Percentiles rank a stretch among this genome's conserved stretches.
phyloP scores from a whole-genome alignment of 2,888 invertebrate species.

The Mycogona germanica region DNA sequence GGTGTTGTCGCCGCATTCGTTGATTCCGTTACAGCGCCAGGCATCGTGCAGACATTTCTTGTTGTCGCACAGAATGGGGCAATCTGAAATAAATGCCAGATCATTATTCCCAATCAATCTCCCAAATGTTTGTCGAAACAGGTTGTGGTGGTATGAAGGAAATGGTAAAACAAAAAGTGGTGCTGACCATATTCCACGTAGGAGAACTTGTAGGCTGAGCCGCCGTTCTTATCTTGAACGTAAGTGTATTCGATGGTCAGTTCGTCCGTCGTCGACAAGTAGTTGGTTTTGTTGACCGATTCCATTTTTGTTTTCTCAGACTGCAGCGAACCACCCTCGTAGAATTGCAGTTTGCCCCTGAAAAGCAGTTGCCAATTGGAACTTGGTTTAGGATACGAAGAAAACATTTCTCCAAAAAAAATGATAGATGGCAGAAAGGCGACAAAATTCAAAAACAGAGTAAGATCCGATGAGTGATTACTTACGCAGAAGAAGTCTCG shows the following conservation, averaged over 20 bases:
- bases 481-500: neutral
- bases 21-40: conserved; percentile 11
- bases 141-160: too few species aligned
- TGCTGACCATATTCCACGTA: neutral
- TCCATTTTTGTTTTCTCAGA: neutral
- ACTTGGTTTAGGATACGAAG: too few species aligned
- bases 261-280: conserved; percentile 1
- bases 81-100: neutral
- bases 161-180: too few species aligned
- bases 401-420: too few species aligned
- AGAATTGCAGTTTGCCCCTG: neutral
- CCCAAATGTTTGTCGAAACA: too few species aligned
- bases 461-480: neutral
- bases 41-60: conserved; percentile 5
- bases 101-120: neutral
- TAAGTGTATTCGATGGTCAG: neutral
- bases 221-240: neutral
- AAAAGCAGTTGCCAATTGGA: neutral
- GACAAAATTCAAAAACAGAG: neutral
- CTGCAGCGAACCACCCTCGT: conserved; percentile 6
- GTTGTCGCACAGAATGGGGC: neutral
- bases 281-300: neutral
- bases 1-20: conserved; percentile 11
- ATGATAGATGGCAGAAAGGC: too few species aligned
- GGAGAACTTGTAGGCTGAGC: neutral